phyloP scores from a whole-genome alignment of 1,140 invertebrate species.

The Matsumurasca onukii region DNA sequence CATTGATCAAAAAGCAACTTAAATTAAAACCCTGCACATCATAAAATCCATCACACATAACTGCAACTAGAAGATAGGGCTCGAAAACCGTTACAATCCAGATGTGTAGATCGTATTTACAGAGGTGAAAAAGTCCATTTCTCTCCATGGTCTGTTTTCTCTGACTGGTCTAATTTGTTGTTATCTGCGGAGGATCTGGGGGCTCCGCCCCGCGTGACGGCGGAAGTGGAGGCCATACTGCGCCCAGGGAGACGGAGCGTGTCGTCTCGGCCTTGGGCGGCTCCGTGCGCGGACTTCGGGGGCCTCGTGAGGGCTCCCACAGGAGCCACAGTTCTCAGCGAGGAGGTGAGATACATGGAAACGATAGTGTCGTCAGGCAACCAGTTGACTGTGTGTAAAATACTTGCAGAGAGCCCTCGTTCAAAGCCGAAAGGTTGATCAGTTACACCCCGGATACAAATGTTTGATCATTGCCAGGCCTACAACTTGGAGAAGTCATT shows the following conservation, averaged over 20 bases:
- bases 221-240: constrained; percentile 16
- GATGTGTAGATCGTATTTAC: neutral
- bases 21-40: no score
- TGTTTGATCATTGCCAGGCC: no score
- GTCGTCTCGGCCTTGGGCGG: neutral
- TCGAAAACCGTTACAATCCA: neutral
- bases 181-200: constrained; percentile 5
- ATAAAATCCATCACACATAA: no score
- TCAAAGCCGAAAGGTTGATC: no score
- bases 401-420: no score
- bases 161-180: neutral
- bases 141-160: constrained; percentile 24
- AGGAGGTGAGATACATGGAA: no score
- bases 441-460: no score
- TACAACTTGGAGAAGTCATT: no score
- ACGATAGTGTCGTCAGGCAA: no score
- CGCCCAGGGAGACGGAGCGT: neutral
- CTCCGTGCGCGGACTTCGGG: neutral
- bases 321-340: no score
- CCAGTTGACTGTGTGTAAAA: no score
- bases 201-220: neutral
- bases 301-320: neutral
- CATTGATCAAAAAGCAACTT: no score
- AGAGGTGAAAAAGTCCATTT: constrained; percentile 17
- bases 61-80: neutral